Evolutionary conservation across 1,140 invertebrate genomes (phyloP), one percentile per base, ranked within the genome.

Genomic region (Drosophila nigrodunni): DNA sequence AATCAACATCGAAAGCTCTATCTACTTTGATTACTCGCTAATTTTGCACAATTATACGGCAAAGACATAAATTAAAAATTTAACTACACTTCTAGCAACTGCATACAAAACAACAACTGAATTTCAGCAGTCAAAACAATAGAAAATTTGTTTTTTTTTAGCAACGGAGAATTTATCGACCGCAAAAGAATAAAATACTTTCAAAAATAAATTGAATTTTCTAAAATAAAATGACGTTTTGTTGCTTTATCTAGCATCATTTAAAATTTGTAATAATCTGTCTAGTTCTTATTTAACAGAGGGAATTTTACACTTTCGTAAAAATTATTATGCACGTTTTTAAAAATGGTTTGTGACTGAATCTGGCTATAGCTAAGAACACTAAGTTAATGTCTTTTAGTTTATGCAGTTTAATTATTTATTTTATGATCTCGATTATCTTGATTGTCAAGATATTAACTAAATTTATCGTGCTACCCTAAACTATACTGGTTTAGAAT

Each of bases 51-150:
- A 65, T 52, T 65, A 37, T 39, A 30, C 39, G 7, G 11, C 4
- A 25, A 65, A n/a, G 25, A 59, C 57, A 59, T 59, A 43, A 59
- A 59, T 59, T 59, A 11, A 46, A 30, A 30, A 30, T 25, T 59
- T 44, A 46, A 59, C 10, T 58, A 18, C 35, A 7, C 5, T 41
- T 37, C 54, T 15, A n/a, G 18, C 37, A 41, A 37, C 6, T 15
- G 57, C 57, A 59, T 34, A 59, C 50, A 21, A 65, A 54, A 44
- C 54, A 49, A 21, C 37, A 55, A 57, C 21, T 21, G 37, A 57
- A 41, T 41, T n/a, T 44, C 15, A 46, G 13, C n/a, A 21, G 46
- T 21, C 18, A 21, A 47, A 5, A 43, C 11, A 43, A 43, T 43
- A 39, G 0, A 41, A 41, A 41, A 41, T 11, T 11, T 4, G 11